These are phyloP conservation scores for Hemibagrus guttatus DNA, from an alignment of 2,797 vertebrate species.

Conservation along the genomic window DNA sequence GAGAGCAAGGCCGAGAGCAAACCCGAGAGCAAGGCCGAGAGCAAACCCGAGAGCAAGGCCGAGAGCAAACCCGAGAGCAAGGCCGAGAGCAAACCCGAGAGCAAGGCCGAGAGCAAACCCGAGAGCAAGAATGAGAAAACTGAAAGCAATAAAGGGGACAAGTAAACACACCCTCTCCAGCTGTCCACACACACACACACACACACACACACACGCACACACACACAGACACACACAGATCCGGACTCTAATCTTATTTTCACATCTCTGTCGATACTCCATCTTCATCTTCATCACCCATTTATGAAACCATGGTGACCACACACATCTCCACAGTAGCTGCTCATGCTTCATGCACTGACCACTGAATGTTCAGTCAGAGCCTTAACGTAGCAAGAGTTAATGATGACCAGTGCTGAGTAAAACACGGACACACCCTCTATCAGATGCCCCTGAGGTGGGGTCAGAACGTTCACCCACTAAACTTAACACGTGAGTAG, in stretches of 20 bases:
- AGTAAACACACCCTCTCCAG: conserved; percentile 51
- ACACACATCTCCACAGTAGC: not conserved
- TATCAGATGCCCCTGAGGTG: not conserved
- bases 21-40: too few relatives aligned
- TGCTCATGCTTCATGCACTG: not conserved
- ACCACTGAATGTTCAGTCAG: conserved; percentile 25
- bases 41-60: too few relatives aligned
- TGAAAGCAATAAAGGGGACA: conserved; percentile 55
- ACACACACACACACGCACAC: conserved; percentile 9
- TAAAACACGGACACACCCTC: not conserved
- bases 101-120: conserved; percentile 19
- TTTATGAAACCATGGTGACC: not conserved
- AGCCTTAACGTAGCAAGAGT: conserved; percentile 3
- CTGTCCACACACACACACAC: conserved; percentile 4
- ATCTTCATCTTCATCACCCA: conserved; percentile 46
- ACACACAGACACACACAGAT: conserved; percentile 30
- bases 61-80: too few relatives aligned
- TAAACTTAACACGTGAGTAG: not conserved
- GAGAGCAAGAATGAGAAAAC: conserved; percentile 49
- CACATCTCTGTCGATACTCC: conserved; percentile 12
- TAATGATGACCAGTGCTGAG: not conserved
- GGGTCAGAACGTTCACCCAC: not conserved
- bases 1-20: not conserved
- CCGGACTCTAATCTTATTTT: conserved; percentile 32
- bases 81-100: not conserved